Percentiles rank a stretch among this genome's conserved stretches.
Evolutionary conservation across 2,797 vertebrate species (phyloP).

Genomic region (Limnodromus scolopaceus): DNA sequence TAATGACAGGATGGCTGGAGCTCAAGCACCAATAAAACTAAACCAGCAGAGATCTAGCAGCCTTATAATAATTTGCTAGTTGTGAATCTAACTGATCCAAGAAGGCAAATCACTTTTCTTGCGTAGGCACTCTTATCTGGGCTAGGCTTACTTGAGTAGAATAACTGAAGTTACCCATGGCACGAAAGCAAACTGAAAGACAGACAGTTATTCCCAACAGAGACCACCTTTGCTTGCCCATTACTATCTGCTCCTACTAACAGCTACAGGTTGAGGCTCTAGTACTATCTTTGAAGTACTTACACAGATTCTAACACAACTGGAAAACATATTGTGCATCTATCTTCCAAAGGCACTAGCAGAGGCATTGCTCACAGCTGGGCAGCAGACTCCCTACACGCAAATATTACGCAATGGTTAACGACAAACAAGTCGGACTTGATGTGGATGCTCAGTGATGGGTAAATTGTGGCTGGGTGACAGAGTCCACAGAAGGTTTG

Average conservation of each 20-base stretch:
- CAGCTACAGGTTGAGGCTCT: background rate
- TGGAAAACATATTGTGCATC: background rate
- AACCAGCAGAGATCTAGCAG: background rate
- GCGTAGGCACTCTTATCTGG: background rate
- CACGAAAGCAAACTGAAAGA: background rate
- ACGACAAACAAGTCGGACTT: background rate
- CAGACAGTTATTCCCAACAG: background rate
- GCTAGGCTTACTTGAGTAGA: background rate
- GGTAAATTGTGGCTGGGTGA: background rate
- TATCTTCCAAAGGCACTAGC: fast-evolving
- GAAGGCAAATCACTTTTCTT: background rate
- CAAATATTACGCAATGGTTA: background rate
- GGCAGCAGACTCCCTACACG: background rate
- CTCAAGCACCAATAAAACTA: background rate
- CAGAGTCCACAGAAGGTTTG: background rate
- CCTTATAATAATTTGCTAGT: background rate
- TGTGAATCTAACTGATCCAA: background rate
- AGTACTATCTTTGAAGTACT: background rate
- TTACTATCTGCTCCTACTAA: background rate
- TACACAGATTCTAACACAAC: background rate
- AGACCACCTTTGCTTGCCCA: background rate
- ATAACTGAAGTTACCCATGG: background rate
- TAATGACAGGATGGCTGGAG: background rate
- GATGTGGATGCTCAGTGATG: background rate
- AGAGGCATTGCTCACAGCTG: background rate